Base-by-base conservation (phyloP, 2,797 vertebrate genomes). In the Petrocephalus sullivani region DNA sequence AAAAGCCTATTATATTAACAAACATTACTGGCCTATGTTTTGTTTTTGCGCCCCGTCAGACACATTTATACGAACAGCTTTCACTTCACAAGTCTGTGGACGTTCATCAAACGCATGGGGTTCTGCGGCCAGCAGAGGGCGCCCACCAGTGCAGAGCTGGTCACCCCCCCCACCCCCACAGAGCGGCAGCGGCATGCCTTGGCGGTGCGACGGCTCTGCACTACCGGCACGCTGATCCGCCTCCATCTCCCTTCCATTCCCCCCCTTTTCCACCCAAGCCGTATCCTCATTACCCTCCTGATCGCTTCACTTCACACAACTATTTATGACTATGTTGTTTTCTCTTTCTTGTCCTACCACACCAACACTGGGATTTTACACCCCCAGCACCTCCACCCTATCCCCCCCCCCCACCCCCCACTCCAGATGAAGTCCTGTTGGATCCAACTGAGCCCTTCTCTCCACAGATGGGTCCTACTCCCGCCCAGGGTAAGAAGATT, bases 401-500 rank as follows among this genome's bases (percentile, higher is more conserved):
- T 67, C 9, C 87, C 16, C 87, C 16, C 54, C 41, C 78, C 7
- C 90, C 88, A 88, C 4, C 75, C 21, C 89, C 87, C 91, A 91
- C 90, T 90, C 86, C 94, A 93, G 89, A 91, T 92, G 92, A 67
- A 75, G 28, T 37, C 87, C 90, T 88, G 91, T 91, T 90, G 91
- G 37, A 89, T 94, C 94, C 94, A 94, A 93, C 95, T 95, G 94
- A 93, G 91, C 84, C 54, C 33, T 58, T 85, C 84, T 85, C 21
- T 85, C 83, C 83, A 56, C 83, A 57, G 54, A 85, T 85, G 83
- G 28, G 53, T 14, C 81, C 46, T 51, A 10, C 8, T 53, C 81
- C 81, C 81, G 23, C 81, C 54, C 4, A 7, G 51, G 81, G 46
- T 83, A 83, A 83, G 49, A 54, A 54, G 81, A 83, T 54, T 83